These are phyloP conservation scores for Peromyscus aztecus DNA, from an alignment of 2,797 vertebrate species.

Conservation along the genomic window DNA sequence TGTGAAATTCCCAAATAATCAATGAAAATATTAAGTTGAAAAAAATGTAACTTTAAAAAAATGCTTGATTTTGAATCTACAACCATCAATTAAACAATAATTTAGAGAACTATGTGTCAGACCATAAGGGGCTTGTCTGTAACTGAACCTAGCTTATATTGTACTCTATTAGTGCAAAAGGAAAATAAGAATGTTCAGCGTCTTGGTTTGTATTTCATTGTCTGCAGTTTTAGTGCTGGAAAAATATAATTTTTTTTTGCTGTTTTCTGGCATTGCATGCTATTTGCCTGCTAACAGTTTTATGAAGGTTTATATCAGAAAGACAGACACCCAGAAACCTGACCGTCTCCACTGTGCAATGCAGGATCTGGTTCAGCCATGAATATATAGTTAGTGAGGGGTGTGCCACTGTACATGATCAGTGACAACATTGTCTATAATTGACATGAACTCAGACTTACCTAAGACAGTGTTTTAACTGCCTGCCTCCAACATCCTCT, in stretches of 20 bases:
- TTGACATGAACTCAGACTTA: neutral
- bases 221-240: conserved; percentile 71
- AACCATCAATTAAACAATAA: conserved; percentile 62
- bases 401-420: neutral
- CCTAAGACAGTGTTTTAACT: neutral
- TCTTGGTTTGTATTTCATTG: conserved; percentile 76
- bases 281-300: neutral
- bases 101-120: conserved; percentile 43
- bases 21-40: neutral
- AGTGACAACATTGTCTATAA: neutral
- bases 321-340: neutral
- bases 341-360: neutral
- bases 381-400: conserved; percentile 50
- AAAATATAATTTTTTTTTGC: conserved; percentile 50
- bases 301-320: conserved; percentile 48
- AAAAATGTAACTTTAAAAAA: neutral
- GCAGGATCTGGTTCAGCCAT: neutral
- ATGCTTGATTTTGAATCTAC: conserved; percentile 65
- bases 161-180: conserved; percentile 10
- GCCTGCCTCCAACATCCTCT: neutral
- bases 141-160: conserved; percentile 77
- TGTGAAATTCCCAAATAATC: neutral
- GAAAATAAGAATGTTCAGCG: conserved; percentile 48
- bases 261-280: conserved; percentile 58
- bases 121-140: conserved; percentile 50